phyloP scores from a whole-genome alignment of 2,797 vertebrate species.

The Cottoperca gobio region DNA sequence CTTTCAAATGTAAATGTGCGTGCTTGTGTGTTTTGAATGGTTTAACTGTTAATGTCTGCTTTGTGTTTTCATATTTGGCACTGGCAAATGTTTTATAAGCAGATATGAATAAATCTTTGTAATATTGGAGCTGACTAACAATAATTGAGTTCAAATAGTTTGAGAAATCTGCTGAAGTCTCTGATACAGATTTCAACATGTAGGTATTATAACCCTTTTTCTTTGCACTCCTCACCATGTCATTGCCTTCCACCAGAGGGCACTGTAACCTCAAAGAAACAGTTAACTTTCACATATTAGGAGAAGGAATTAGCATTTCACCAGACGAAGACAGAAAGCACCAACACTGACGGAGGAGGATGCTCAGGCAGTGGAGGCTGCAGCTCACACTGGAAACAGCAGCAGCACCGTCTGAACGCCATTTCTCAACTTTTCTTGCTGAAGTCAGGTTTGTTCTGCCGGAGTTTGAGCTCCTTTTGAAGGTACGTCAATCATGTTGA shows the following conservation, averaged over 20 bases:
- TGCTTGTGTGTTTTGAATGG: slow-evolving; percentile 13
- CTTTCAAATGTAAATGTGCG: neutral
- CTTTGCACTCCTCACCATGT: neutral
- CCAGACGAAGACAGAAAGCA: slow-evolving; percentile 46
- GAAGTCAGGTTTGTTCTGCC: slow-evolving; percentile 3
- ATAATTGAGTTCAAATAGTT: neutral
- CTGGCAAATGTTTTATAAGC: slow-evolving; percentile 63
- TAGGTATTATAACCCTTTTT: no score
- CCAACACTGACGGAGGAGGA: slow-evolving; percentile 27
- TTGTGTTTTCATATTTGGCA: slow-evolving; percentile 55
- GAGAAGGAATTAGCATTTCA: slow-evolving; percentile 50
- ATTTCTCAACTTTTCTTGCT: slow-evolving; percentile 16
- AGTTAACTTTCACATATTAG: neutral
- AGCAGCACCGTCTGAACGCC: neutral
- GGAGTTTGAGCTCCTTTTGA: slow-evolving; percentile 49
- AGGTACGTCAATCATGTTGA: slow-evolving; percentile 16
- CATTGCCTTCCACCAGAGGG: slow-evolving; percentile 44
- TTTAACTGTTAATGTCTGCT: slow-evolving; percentile 33
- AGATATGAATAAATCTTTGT: slow-evolving; percentile 61
- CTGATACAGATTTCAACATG: neutral
- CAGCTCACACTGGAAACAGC: slow-evolving; percentile 29
- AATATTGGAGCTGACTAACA: slow-evolving; percentile 24
- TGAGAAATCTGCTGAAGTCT: neutral
- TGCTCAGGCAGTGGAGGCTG: slow-evolving; percentile 51
- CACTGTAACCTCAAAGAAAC: slow-evolving; percentile 50